Evolutionary conservation across 2,797 vertebrate species (phyloP).

Genomic region (Artibeus lituratus): DNA sequence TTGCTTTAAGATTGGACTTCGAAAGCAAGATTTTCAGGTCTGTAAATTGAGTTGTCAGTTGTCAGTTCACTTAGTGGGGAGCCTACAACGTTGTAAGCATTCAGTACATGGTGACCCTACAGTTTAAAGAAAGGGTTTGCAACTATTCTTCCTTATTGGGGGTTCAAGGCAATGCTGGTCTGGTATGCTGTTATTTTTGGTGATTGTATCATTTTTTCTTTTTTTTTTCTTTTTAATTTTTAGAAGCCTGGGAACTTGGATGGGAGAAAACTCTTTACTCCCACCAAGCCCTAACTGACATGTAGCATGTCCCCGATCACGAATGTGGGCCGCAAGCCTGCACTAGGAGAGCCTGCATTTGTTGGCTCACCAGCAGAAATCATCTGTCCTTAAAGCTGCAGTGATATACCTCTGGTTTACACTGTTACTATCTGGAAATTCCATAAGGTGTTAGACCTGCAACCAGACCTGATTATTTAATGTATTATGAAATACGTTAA

Average conservation of each 20-base stretch:
- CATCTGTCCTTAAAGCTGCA: background rate
- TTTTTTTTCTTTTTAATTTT: background rate
- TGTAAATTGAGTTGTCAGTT: background rate
- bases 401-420: background rate
- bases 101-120: background rate
- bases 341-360: background rate
- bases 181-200: background rate
- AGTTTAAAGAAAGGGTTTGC: background rate
- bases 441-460: background rate
- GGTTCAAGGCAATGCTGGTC: background rate
- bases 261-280: background rate
- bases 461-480: background rate
- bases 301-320: background rate
- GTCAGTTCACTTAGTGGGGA: background rate
- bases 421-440: background rate
- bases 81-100: background rate
- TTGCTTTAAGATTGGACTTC: background rate
- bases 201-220: background rate
- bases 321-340: background rate
- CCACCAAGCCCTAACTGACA: background rate
- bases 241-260: background rate
- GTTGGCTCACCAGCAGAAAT: background rate
- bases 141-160: background rate
- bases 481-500: background rate
- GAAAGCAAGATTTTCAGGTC: background rate